A percentile compares a stretch with the other conserved stretches of the same genome.
phyloP scores from a whole-genome alignment of 2,888 invertebrate species.

The Ctena decussata region DNA sequence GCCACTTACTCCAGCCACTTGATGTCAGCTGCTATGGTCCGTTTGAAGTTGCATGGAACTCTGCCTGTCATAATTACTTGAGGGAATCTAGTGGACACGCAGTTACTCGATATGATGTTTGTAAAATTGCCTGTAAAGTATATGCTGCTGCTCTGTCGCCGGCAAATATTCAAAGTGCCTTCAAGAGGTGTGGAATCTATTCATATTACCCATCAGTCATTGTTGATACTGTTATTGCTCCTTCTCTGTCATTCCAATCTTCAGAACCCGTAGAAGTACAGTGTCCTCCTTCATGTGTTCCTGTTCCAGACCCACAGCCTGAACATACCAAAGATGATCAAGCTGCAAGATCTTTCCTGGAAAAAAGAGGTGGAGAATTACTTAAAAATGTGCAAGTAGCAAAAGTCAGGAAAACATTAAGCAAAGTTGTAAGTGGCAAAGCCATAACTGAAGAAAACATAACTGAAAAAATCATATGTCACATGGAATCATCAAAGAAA shows the following conservation, averaged over 20 bases:
- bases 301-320: background rate
- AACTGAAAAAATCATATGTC: background rate
- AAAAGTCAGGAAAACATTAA: background rate
- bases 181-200: background rate
- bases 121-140: background rate
- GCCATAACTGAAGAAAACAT: background rate
- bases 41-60: constrained; percentile 27
- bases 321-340: background rate
- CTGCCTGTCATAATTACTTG: constrained; percentile 29
- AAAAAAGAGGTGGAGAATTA: background rate
- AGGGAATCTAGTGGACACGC: constrained; percentile 14
- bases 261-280: background rate
- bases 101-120: background rate
- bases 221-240: background rate
- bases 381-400: background rate
- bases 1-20: constrained; percentile 46
- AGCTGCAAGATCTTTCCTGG: background rate
- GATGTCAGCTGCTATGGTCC: constrained; percentile 49
- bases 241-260: background rate
- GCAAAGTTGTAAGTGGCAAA: background rate
- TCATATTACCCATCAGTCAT: background rate
- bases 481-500: background rate
- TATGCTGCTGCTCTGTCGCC: background rate
- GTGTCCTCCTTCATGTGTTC: background rate
- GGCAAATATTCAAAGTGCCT: background rate